Evolutionary conservation across 1,140 invertebrate genomes (phyloP).

Genomic region (Drosophila sproati): DNA sequence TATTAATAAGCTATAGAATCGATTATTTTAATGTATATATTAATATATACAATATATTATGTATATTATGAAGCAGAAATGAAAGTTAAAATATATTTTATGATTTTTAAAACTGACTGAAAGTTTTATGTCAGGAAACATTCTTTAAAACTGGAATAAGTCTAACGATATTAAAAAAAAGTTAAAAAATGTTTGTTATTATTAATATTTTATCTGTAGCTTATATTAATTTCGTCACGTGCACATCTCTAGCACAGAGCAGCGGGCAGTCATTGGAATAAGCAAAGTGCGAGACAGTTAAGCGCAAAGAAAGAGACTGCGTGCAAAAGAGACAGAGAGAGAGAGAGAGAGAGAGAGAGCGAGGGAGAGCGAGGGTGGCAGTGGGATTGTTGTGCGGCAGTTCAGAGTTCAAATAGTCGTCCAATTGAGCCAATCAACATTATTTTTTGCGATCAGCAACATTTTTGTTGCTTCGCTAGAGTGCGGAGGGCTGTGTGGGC

Average conservation of each 20-base stretch:
- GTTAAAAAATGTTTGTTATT: too few species aligned
- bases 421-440: conserved; percentile 83
- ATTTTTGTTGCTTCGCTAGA: conserved; percentile 5
- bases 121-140: too few species aligned
- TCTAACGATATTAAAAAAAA: too few species aligned
- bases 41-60: too few species aligned
- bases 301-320: conserved; percentile 20
- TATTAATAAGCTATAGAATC: too few species aligned
- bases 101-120: too few species aligned
- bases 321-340: conserved; percentile 12
- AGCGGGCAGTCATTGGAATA: conserved; percentile 29
- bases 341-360: conserved; percentile 13
- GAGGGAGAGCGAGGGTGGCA: conserved; percentile 5
- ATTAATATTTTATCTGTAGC: background rate
- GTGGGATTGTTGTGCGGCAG: conserved; percentile 40
- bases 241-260: background rate
- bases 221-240: background rate
- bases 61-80: too few species aligned
- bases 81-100: too few species aligned
- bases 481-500: background rate
- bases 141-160: too few species aligned
- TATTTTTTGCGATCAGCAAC: conserved; percentile 43
- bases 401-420: conserved; percentile 83
- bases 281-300: conserved; percentile 25
- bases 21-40: too few species aligned